These are phyloP conservation scores for Habroteleia sp. DNA, from an alignment of 2,888 invertebrate species.

Conservation along the genomic window DNA sequence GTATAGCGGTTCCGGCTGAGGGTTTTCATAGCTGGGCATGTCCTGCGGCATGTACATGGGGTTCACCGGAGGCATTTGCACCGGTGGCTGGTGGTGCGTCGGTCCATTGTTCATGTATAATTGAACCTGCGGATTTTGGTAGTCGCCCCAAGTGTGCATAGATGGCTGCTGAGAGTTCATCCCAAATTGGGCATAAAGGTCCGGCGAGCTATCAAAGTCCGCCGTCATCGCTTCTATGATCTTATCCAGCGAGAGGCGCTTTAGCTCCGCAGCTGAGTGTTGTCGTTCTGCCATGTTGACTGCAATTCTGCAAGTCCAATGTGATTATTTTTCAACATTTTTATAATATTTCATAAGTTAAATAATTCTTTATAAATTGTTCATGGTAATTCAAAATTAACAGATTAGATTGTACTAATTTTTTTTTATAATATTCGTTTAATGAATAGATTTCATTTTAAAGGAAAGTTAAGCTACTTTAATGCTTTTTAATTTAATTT, in stretches of 20 bases:
- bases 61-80: slow-evolving; percentile 63
- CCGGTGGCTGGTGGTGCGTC: slow-evolving; percentile 64
- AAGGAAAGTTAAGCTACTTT: too few species aligned
- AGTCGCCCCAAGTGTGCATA: slow-evolving; percentile 77
- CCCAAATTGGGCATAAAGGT: slow-evolving; percentile 83
- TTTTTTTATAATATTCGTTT: too few species aligned
- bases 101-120: slow-evolving; percentile 69
- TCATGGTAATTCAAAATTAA: too few species aligned
- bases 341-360: too few species aligned
- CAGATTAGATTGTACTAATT: too few species aligned
- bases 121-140: slow-evolving; percentile 70
- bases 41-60: slow-evolving; percentile 73
- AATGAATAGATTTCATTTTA: too few species aligned
- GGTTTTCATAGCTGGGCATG: slow-evolving; percentile 67
- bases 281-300: slow-evolving; percentile 71
- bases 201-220: slow-evolving; percentile 83
- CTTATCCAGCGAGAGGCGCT: slow-evolving; percentile 82
- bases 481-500: too few species aligned
- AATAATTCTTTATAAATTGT: too few species aligned
- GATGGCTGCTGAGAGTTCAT: slow-evolving; percentile 78
- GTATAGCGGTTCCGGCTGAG: slow-evolving; percentile 72
- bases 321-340: background rate
- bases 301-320: slow-evolving; percentile 8
- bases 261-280: slow-evolving; percentile 72
- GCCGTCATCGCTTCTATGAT: slow-evolving; percentile 84